Evolutionary conservation across 1,140 invertebrate genomes (phyloP).

Genomic region (Drosophila busckii): DNA sequence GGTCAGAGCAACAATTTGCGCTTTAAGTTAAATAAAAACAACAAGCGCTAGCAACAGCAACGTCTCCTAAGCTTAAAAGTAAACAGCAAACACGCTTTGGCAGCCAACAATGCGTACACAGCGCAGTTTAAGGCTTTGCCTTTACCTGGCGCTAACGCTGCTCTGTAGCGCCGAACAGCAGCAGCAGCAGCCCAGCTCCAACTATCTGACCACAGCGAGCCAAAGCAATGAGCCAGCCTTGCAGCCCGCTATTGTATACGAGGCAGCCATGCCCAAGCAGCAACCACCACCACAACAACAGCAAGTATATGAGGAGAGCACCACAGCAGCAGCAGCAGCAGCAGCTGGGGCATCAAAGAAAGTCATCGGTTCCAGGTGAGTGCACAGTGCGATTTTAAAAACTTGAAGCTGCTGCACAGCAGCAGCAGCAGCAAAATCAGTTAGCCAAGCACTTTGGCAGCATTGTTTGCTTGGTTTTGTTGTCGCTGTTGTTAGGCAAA

Average conservation of each 20-base stretch:
- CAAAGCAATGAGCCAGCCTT: conserved; percentile 28
- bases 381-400: conserved; percentile 42
- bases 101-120: conserved; percentile 47
- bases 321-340: neutral
- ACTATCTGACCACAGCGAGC: conserved; percentile 65
- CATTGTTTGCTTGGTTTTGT: conserved; percentile 39
- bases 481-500: conserved; percentile 46
- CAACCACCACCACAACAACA: conserved; percentile 6
- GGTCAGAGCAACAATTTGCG: conserved; percentile 47
- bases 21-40: conserved; percentile 46
- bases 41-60: conserved; percentile 8
- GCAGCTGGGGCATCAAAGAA: conserved; percentile 59
- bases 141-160: conserved; percentile 34
- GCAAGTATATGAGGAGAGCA: conserved; percentile 11
- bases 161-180: conserved; percentile 17
- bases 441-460: too few species aligned
- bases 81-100: neutral
- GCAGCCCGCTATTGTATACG: conserved; percentile 64
- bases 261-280: conserved; percentile 47
- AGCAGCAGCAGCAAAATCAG: too few species aligned
- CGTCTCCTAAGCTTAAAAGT: conserved; percentile 3
- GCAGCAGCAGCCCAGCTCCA: conserved; percentile 37
- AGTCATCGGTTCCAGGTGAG: conserved; percentile 78
- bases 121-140: conserved; percentile 29
- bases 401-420: neutral